Conservation (phyloP, 2,888 invertebrate genomes). For the Hypselothyrea guttata region DNA sequence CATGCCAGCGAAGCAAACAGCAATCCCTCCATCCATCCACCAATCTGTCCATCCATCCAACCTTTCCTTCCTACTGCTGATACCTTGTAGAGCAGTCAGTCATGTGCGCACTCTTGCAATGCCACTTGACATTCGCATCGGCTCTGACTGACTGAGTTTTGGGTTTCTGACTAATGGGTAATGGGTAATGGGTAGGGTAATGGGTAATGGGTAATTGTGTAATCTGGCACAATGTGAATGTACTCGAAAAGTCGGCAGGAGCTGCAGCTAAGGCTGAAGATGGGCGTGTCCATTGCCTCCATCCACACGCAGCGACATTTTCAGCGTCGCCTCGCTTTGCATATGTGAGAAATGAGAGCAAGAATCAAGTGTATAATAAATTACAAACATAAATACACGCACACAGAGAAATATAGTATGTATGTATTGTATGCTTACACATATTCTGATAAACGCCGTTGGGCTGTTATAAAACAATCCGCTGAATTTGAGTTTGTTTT, state of each 20-base stretch:
- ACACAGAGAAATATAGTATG: conserved; percentile 1
- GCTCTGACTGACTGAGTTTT: conserved; percentile 28
- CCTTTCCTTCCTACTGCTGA: background rate
- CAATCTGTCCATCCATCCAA: background rate
- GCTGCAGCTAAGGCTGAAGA: background rate
- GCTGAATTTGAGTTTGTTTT: conserved; percentile 53
- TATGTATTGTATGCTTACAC: conserved; percentile 11
- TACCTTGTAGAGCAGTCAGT: conserved; percentile 35
- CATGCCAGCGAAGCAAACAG: no score
- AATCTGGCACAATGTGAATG: conserved; percentile 4
- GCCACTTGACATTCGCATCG: conserved; percentile 67
- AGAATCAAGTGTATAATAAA: conserved; percentile 26
- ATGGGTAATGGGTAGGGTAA: no score
- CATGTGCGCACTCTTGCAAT: conserved; percentile 60
- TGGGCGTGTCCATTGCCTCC: background rate
- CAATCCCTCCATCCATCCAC: background rate
- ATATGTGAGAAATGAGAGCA: conserved; percentile 22
- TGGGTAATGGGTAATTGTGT: conserved; percentile 5
- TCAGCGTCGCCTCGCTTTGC: conserved; percentile 27
- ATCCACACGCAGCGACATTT: conserved; percentile 7
- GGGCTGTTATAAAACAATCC: conserved; percentile 54
- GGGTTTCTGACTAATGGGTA: conserved; percentile 13
- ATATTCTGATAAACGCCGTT: conserved; percentile 33
- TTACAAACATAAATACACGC: conserved; percentile 23
- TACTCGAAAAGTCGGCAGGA: background rate